Evolutionary conservation across 2,888 invertebrate species (phyloP).

Genomic region (Spicauda simplicius): DNA sequence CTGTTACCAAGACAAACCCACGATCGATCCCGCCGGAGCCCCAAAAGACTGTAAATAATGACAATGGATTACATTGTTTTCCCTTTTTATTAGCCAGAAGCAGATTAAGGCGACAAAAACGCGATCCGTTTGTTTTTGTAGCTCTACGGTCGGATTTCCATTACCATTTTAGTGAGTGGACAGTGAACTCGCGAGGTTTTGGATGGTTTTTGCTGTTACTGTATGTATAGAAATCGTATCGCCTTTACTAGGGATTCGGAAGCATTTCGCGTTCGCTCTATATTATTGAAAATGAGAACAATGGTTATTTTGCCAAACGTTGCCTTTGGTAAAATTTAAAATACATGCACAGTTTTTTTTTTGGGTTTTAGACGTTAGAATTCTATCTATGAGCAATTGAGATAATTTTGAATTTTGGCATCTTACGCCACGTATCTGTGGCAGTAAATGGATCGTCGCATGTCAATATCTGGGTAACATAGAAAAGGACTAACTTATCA

Average conservation of each 20-base stretch:
- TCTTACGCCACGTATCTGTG: too few species aligned
- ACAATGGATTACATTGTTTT: constrained; percentile 62
- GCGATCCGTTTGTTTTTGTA: constrained; percentile 66
- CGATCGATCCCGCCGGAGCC: constrained; percentile 49
- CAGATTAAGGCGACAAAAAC: constrained; percentile 69
- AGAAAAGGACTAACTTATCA: too few species aligned
- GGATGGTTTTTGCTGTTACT: constrained; percentile 5
- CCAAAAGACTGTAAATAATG: constrained; percentile 61
- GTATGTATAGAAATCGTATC: neutral
- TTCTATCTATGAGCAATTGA: too few species aligned
- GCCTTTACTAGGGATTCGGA: neutral
- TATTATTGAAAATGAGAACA: neutral
- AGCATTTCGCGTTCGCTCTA: neutral
- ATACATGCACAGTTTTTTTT: too few species aligned
- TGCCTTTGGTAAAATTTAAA: neutral
- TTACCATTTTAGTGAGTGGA: constrained; percentile 66
- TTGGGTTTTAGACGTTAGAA: too few species aligned
- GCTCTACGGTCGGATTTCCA: constrained; percentile 62
- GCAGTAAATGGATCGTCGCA: too few species aligned
- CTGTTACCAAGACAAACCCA: constrained; percentile 42
- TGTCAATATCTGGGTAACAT: too few species aligned
- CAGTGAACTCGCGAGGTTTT: neutral
- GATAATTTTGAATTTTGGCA: too few species aligned
- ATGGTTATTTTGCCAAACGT: neutral
- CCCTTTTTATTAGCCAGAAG: constrained; percentile 61